Conservation (phyloP, 2,113 vertebrate species). For the Rafetus swinhoei region DNA sequence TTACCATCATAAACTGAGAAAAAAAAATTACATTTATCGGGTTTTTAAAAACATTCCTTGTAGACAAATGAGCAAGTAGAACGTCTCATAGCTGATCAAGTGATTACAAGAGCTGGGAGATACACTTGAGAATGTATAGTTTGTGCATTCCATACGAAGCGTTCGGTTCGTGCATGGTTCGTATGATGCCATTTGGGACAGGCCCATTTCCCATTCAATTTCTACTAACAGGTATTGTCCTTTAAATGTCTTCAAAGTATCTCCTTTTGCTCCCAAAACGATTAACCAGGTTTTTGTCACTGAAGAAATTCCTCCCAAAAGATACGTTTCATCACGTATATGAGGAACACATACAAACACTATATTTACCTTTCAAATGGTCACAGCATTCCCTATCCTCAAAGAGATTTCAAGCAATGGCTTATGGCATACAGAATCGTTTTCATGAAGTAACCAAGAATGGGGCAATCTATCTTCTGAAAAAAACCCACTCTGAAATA, state of each 20-base stretch:
- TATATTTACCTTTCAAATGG: not conserved
- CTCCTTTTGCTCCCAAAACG: not conserved
- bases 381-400: not conserved
- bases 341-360: not conserved
- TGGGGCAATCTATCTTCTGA: not conserved
- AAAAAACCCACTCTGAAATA: not conserved
- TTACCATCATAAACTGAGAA: no score
- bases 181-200: not conserved
- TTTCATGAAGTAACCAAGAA: not conserved
- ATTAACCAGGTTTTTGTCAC: not conserved
- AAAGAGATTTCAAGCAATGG: not conserved
- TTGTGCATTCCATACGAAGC: not conserved
- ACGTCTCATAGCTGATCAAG: not conserved
- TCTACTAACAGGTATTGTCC: not conserved
- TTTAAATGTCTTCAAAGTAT: not conserved
- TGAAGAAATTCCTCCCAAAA: not conserved
- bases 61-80: not conserved
- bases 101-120: not conserved
- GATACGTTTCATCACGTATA: not conserved
- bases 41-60: not conserved
- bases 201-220: not conserved
- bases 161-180: not conserved
- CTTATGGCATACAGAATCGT: not conserved
- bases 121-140: not conserved
- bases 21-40: not conserved